Evolutionary conservation across 2,113 vertebrate genomes (phyloP).

Genomic region (Acrocephalus kingi): DNA sequence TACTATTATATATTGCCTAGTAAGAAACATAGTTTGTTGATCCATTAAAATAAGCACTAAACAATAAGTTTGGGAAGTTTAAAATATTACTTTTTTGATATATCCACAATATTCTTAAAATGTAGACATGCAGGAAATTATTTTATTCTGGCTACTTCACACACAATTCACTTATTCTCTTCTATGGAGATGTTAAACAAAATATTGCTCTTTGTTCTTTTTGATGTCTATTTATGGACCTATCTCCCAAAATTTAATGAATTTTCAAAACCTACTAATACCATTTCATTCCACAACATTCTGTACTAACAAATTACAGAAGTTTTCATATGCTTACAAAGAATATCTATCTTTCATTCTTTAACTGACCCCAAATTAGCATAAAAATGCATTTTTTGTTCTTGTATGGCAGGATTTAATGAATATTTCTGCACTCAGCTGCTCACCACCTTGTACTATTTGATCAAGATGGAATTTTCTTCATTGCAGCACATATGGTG

Average conservation of each 20-base stretch:
- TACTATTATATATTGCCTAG: not conserved
- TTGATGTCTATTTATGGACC: not conserved
- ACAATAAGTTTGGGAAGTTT: not conserved
- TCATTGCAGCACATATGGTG: not conserved
- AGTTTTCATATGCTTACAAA: not conserved
- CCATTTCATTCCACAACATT: not conserved
- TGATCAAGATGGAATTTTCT: not conserved
- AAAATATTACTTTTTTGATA: not conserved
- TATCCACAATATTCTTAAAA: not conserved
- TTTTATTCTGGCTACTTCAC: not conserved
- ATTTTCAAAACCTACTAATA: not conserved
- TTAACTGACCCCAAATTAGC: not conserved
- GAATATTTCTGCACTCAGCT: not conserved
- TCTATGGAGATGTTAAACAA: not conserved
- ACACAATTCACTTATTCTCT: not conserved
- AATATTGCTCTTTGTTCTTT: not conserved
- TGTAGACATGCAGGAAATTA: not conserved
- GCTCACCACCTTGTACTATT: not conserved
- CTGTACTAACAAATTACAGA: not conserved
- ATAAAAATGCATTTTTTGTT: not conserved
- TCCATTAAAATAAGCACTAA: not conserved
- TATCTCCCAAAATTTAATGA: not conserved
- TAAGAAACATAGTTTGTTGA: not conserved
- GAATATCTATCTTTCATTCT: not conserved
- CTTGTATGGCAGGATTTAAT: not conserved